Evolutionary conservation across 2,888 invertebrate species (phyloP), one percentile per base, ranked within the genome.

Genomic region (Lithophane ornitopus): DNA sequence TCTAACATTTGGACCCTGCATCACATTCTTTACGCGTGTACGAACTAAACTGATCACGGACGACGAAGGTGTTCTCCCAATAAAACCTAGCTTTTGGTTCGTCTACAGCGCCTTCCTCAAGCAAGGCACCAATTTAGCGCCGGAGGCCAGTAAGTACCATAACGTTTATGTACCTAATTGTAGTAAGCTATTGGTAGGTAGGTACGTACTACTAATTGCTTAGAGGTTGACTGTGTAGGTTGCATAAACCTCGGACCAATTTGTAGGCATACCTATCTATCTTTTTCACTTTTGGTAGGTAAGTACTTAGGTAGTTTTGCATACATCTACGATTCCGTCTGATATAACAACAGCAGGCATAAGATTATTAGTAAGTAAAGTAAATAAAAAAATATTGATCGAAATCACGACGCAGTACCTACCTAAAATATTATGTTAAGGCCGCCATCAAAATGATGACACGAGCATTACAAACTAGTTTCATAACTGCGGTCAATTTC

Each of bases 41-140:
- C 97, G 98, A 78, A 97, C 97, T 39, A 97, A 97, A 85, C 88
- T 98, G 41, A 97, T 98, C 65, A 97, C 96, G 39, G 97, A 97
- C 74, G 94, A 97, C 2, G 97, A 98, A 86, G 94, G 93, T 12
- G 94, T 97, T 8, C 98, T 98, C 85, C 95, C 97, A 0, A 88
- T 98, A 28, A 97, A 97, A 0, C 97, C 98, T 8, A 98, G 98
- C 90, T 97, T 98, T 84, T 99, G 98, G 98, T 99, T 98, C 90
- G 98, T 98, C 6, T 99, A 98, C 90, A 98, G 98, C 26, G 98
- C 98, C 1, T 97, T 99, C 54, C 97, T 99, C 95, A 99, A 98
- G 90, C 99, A 99, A 94, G 98, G 99, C 69, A 98, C 98, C 39
- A 98, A 97, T 19, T 94, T 98, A 63, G 97, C 97, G n/a, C 98